These are phyloP conservation scores for Myzus persicae DNA, from an alignment of 1,140 invertebrate genomes.

Conservation along the genomic window DNA sequence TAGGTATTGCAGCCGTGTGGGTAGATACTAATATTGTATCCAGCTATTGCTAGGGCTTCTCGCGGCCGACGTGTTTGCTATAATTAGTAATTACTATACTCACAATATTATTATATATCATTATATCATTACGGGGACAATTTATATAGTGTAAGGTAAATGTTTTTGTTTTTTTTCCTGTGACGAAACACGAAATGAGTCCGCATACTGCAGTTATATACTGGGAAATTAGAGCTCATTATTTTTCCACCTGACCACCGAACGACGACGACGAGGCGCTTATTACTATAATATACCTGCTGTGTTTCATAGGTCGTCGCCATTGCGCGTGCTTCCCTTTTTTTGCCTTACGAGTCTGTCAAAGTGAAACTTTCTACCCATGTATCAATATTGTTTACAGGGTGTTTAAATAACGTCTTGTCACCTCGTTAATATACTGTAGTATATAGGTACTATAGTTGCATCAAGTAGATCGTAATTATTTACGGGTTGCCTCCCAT, in stretches of 20 bases:
- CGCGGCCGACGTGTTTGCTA: background rate
- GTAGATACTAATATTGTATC: background rate
- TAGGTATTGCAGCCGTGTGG: background rate
- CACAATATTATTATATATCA: slow-evolving; percentile 12
- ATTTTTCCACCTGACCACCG: slow-evolving; percentile 55
- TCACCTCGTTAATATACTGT: background rate
- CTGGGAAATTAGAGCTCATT: slow-evolving; percentile 45
- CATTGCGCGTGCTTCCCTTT: background rate
- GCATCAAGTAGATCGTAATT: no score
- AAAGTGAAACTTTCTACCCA: background rate
- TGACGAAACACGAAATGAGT: background rate
- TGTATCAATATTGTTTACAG: background rate
- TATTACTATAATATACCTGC: background rate
- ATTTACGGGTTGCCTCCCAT: no score
- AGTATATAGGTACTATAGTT: no score
- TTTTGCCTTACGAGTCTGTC: background rate
- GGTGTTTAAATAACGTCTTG: background rate
- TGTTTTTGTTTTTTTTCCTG: background rate
- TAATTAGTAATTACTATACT: background rate
- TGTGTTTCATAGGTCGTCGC: no score
- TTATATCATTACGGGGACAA: background rate
- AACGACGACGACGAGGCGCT: background rate
- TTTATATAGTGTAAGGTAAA: background rate
- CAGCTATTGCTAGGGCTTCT: background rate
- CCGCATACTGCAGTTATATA: background rate